Base-by-base conservation (phyloP, 2,797 vertebrate genomes). In the Gymnothorax reevesii region DNA sequence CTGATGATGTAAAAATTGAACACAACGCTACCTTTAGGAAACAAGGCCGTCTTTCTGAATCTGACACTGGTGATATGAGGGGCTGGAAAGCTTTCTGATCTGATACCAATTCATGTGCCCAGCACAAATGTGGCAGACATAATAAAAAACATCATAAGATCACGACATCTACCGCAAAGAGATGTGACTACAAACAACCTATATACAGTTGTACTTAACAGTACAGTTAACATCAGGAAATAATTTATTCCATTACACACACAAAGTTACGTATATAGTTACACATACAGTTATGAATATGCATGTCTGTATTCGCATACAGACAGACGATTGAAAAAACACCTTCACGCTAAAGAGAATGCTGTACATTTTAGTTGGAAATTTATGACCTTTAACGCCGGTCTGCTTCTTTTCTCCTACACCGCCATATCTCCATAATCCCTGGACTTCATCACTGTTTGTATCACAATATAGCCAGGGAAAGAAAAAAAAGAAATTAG, bases 141-240 rank as follows among this genome's bases (percentile, higher is more conserved):
- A 82, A 42, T 77, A 87, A 71, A 57, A 89, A 83, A 91, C 57
- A 59, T 80, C 57, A 59, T 80, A 80, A 88, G 82, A 83, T 25
- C 22, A 73, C 57, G 64, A 86, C 66, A 87, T 55, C 84, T 86
- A 82, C 59, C 84, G 90, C 84, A 6, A 42, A 42, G 86, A 88
- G 91, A 90, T 86, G 73, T 88, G 86, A 91, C 86, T 87, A 79
- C 60, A 84, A 86, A 89, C 83, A 87, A 89, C 90, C 89, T 84
- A 89, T 83, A 73, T 79, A 96, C 96, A 95, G 96, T 95, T 95
- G 93, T 95, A 95, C 95, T 33, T 92, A 80, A 95, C 92, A 96
- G 95, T 96, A 96, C 96, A 96, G 96, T 95, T 94, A 96, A 96
- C 94, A 96, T 96, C 95, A 95, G 93, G 96, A 94, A 85, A 79